Base-by-base conservation (phyloP, 2,797 vertebrate genomes). In the Sebastiscus tertius region DNA sequence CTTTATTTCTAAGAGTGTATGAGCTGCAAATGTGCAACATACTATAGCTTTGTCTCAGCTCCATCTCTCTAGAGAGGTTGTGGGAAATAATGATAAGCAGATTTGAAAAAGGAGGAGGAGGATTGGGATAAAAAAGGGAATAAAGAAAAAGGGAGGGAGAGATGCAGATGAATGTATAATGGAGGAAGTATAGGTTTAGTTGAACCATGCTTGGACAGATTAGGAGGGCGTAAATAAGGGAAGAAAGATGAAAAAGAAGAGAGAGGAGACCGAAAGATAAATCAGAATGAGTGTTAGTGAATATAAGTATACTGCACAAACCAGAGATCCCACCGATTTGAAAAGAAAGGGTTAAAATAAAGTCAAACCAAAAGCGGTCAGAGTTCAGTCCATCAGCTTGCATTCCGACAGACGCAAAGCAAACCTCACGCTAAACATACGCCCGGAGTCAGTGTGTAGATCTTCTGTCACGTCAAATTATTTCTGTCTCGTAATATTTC, bases 71-170 rank as follows among this genome's bases (percentile, higher is more conserved):
- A 22, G 64, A 71, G 60, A 39, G 61, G 52, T 56, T 84, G 46
- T 82, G 60, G n/a, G 27, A 29, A 76, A 56, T 31, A 18, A 71
- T 49, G 56, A 80, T 75, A 20, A 80, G 36, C 29, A 80, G 55
- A 84, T 78, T 24, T 79, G 16, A 72, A 36, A 66, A 60, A 69
- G 36, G 60, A 59, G 33, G 56, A 29, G 52, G 22, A 31, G 14
- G 36, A 24, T 59, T 56, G 46, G 1, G 10, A 18, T 27, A 26
- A 61, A 66, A 22, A 68, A 52, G 36, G 26, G 68, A 18, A 65
- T 24, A 36, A 10, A 58, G 6, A 6, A 49, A 60, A 49, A 22
- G 10, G 7, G 58, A 55, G 52, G 55, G 31, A 42, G 24, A 34
- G 42, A 73, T 60, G 27, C 24, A 75, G 26, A 78, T 34, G 7